These are phyloP conservation scores for Cichladusa arquata DNA, from an alignment of 2,113 vertebrate genomes.

Conservation along the genomic window DNA sequence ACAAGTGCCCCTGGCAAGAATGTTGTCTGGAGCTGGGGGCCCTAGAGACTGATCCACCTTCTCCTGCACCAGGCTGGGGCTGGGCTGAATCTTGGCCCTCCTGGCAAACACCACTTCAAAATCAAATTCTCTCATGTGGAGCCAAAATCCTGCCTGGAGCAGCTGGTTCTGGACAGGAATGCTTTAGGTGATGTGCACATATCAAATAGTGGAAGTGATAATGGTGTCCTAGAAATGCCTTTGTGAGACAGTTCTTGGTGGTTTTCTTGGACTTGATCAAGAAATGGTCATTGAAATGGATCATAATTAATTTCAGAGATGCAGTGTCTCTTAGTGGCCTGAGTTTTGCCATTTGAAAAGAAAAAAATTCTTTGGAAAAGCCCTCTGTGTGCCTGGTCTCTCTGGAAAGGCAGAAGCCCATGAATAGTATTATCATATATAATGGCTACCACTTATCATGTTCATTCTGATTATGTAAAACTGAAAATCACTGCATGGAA, in stretches of 20 bases:
- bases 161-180: not conserved
- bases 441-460: not conserved
- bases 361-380: not conserved
- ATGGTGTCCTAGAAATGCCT: not conserved
- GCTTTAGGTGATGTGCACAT: not conserved
- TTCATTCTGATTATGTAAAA: not conserved
- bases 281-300: not conserved
- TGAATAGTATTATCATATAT: not conserved
- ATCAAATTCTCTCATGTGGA: not conserved
- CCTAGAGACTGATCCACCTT: not conserved
- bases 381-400: not conserved
- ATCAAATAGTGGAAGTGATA: not conserved
- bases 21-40: not conserved
- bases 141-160: not conserved
- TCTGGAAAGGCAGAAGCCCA: not conserved
- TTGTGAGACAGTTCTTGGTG: not conserved
- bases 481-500: slow-evolving; percentile 13
- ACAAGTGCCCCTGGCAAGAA: not conserved
- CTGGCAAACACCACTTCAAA: not conserved
- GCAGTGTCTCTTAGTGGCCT: not conserved
- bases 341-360: not conserved
- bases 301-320: not conserved
- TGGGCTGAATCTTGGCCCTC: not conserved
- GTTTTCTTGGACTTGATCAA: not conserved
- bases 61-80: not conserved